A percentile compares a stretch with the other conserved stretches of the same genome.
phyloP scores from a whole-genome alignment of 1,140 invertebrate genomes.

The Ylistrum balloti region DNA sequence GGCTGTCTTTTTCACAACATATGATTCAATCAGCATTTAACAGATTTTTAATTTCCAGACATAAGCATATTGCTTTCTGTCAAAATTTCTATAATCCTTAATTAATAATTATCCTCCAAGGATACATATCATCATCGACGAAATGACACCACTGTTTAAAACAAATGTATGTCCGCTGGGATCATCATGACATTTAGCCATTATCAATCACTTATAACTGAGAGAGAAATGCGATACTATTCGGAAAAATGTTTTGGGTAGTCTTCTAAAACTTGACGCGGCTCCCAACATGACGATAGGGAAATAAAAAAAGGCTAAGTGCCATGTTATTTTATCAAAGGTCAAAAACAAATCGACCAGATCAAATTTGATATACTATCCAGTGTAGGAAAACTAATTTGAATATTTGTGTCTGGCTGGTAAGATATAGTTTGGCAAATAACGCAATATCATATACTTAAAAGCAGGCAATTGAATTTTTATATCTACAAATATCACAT shows the following conservation, averaged over 20 bases:
- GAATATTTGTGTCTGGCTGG: too few relatives aligned
- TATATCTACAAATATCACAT: too few relatives aligned
- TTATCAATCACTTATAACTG: neutral
- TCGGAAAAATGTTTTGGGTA: neutral
- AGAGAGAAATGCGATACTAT: neutral
- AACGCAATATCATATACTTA: too few relatives aligned
- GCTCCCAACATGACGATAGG: too few relatives aligned
- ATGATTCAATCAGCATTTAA: slow-evolving; percentile 1
- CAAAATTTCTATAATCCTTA: neutral
- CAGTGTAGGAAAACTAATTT: too few relatives aligned
- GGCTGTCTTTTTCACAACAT: neutral
- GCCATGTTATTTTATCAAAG: too few relatives aligned
- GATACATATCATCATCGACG: neutral
- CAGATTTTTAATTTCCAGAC: neutral
- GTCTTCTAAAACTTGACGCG: too few relatives aligned
- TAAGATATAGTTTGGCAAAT: too few relatives aligned
- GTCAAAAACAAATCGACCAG: too few relatives aligned
- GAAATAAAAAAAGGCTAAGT: too few relatives aligned
- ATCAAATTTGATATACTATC: too few relatives aligned
- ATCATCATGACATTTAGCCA: neutral
- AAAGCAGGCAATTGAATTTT: too few relatives aligned
- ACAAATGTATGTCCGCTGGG: neutral
- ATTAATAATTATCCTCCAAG: neutral
- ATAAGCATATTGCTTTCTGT: slow-evolving; percentile 13
- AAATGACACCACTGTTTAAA: neutral